These are phyloP conservation scores for Crocidura indochinensis DNA, from an alignment of 2,797 vertebrate species.

Conservation along the genomic window DNA sequence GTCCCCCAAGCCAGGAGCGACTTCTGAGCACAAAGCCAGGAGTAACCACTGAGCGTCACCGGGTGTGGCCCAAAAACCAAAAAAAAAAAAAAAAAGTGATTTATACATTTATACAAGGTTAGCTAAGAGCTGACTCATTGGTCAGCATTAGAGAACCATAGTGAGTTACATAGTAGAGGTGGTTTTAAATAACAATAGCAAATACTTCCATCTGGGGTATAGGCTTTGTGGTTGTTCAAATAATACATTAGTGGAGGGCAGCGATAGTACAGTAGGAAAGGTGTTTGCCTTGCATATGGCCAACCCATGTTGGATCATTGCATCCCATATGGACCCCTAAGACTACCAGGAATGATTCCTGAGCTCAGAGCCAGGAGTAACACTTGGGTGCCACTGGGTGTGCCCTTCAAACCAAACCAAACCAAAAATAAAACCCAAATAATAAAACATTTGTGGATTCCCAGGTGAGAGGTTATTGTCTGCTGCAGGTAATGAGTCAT, in stretches of 20 bases:
- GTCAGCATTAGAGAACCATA: slow-evolving; percentile 29
- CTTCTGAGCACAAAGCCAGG: too few species aligned
- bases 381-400: too few species aligned
- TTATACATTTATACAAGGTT: background rate
- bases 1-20: too few species aligned
- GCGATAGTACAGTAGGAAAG: too few species aligned
- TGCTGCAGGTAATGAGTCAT: background rate
- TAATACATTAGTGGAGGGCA: slow-evolving; percentile 11
- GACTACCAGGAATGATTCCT: too few species aligned
- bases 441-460: slow-evolving; percentile 46
- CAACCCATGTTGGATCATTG: too few species aligned
- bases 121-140: background rate
- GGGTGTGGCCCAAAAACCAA: too few species aligned
- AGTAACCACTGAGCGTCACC: too few species aligned
- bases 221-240: slow-evolving; percentile 26
- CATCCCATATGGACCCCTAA: too few species aligned
- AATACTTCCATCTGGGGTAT: background rate
- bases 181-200: slow-evolving; percentile 58
- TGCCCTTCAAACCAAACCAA: too few species aligned
- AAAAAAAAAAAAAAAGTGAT: background rate
- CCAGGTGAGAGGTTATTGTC: background rate
- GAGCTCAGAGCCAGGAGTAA: too few species aligned
- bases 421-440: background rate
- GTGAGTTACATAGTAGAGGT: background rate
- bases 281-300: too few species aligned